phyloP scores from a whole-genome alignment of 2,888 invertebrate genomes.

The Prosopocoilus inquinatus region DNA sequence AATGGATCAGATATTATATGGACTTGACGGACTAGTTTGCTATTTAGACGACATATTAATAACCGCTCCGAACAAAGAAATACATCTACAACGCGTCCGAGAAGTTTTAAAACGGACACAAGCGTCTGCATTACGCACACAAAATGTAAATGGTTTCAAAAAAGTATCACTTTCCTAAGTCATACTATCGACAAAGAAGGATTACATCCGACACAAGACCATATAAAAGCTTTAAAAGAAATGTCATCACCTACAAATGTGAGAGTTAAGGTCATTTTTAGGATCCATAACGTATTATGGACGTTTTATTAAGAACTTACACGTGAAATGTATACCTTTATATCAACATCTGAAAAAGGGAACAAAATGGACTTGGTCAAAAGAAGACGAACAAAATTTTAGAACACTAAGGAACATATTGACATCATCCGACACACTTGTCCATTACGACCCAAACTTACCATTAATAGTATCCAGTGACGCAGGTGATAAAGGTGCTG shows the following conservation, averaged over 20 bases:
- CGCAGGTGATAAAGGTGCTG: constrained; percentile 13
- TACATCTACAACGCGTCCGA: no score
- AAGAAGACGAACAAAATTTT: constrained; percentile 14
- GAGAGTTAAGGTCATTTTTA: constrained; percentile 19
- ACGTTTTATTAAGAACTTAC: constrained; percentile 17
- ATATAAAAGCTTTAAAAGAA: constrained; percentile 16
- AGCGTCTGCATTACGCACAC: constrained; percentile 8
- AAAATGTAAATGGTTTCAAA: constrained; percentile 18
- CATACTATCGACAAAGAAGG: constrained; percentile 21
- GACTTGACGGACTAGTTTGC: constrained; percentile 4
- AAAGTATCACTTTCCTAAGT: constrained; percentile 17
- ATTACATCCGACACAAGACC: constrained; percentile 16
- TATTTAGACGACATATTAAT: constrained; percentile 8
- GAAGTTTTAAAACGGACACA: no score
- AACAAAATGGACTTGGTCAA: constrained; percentile 16
- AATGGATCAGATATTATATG: constrained; percentile 1
- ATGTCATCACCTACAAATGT: constrained; percentile 17
- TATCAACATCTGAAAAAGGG: no score
- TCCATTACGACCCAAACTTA: constrained; percentile 19
- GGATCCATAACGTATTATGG: constrained; percentile 22
- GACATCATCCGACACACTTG: constrained; percentile 17
- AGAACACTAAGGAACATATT: constrained; percentile 16
- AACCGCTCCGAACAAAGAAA: background rate
- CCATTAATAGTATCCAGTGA: constrained; percentile 18
- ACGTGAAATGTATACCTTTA: constrained; percentile 18